Conservation (phyloP, 2,797 vertebrate genomes). For the Cottoperca gobio region DNA sequence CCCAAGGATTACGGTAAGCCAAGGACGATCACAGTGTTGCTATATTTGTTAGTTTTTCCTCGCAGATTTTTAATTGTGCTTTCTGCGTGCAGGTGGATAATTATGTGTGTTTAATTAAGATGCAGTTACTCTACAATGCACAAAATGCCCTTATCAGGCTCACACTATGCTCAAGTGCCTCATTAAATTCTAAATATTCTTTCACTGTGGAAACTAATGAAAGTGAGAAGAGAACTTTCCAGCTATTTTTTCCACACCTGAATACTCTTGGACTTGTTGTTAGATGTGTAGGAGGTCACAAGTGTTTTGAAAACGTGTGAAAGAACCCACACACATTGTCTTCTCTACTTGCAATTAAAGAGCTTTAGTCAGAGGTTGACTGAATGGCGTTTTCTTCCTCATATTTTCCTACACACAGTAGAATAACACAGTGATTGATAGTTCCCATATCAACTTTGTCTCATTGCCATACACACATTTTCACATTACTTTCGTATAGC, state of each 20-base stretch:
- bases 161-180: conserved; percentile 7
- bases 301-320: conserved; percentile 30
- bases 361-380: conserved; percentile 15
- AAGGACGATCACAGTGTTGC: neutral
- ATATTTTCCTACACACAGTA: neutral
- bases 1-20: conserved; percentile 94
- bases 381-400: conserved; percentile 2
- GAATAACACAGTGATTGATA: conserved; percentile 43
- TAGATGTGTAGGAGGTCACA: conserved; percentile 26
- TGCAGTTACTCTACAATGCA: neutral
- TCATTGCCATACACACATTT: conserved; percentile 23
- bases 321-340: neutral
- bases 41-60: neutral
- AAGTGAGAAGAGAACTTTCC: neutral
- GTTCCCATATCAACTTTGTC: conserved; percentile 30
- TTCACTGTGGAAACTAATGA: conserved; percentile 1
- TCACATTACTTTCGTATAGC: conserved; percentile 20
- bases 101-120: conserved; percentile 23
- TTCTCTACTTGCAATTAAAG: conserved; percentile 25
- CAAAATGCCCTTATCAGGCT: conserved; percentile 2
- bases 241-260: neutral
- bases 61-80: neutral
- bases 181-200: neutral
- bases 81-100: conserved; percentile 1
- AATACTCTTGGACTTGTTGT: conserved; percentile 23